These are phyloP conservation scores for Hippopotamyrus pictus DNA, from an alignment of 2,797 vertebrate genomes.

Conservation along the genomic window DNA sequence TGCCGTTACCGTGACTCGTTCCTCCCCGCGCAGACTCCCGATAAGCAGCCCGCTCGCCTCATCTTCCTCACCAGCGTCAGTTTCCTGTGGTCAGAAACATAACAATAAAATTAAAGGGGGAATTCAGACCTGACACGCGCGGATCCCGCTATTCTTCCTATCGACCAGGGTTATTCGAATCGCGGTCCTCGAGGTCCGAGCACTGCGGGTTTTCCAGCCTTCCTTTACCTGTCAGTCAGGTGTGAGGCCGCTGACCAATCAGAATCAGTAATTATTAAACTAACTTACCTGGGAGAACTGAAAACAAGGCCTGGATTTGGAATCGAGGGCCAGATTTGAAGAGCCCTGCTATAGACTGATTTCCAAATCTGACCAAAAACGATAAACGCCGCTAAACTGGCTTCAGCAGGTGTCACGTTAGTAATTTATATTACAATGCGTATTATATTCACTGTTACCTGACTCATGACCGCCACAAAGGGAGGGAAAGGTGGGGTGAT, in stretches of 20 bases:
- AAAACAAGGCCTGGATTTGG: too few relatives aligned
- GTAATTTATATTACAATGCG: not conserved
- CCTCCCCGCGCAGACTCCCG: slow-evolving; percentile 63
- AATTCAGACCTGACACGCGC: not conserved
- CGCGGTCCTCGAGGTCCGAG: too few relatives aligned
- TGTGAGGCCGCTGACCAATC: too few relatives aligned
- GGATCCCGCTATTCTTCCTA: not conserved
- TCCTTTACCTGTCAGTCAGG: not conserved
- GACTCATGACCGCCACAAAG: not conserved
- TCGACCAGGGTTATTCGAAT: too few relatives aligned
- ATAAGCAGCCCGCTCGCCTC: slow-evolving; percentile 59
- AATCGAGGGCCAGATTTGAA: too few relatives aligned
- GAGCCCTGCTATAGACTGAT: not conserved
- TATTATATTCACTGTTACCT: not conserved
- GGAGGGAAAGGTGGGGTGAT: not conserved
- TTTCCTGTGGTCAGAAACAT: slow-evolving; percentile 46
- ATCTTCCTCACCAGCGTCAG: slow-evolving; percentile 69
- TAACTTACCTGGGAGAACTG: too few relatives aligned
- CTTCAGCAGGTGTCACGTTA: not conserved
- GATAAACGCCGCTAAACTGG: not conserved
- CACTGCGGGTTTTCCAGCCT: not conserved
- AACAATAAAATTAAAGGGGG: not conserved
- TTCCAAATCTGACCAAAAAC: not conserved
- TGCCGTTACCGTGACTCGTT: not conserved
- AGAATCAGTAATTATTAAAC: too few relatives aligned